Conservation (phyloP, 2,888 invertebrate genomes). For the Caenorhabditis sp. region DNA sequence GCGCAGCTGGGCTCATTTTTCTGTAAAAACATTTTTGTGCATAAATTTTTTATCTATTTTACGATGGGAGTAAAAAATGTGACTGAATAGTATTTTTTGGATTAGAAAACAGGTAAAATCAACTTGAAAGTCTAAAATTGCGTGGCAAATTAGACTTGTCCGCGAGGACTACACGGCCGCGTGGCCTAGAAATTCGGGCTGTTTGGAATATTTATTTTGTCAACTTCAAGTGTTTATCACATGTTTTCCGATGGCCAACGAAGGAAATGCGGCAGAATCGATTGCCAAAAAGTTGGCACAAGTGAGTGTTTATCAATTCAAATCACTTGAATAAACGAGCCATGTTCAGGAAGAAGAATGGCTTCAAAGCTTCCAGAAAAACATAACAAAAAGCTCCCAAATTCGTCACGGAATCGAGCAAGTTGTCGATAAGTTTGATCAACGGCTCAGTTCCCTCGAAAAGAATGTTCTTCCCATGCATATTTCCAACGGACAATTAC, state of each 20-base stretch:
- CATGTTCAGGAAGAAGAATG: conserved; percentile 77
- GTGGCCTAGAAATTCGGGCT: conserved; percentile 40
- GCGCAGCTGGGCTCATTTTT: conserved; percentile 9
- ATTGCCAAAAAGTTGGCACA: conserved; percentile 51
- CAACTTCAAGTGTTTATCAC: background rate
- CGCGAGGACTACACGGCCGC: conserved; percentile 32
- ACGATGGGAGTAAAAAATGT: background rate
- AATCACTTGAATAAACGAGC: background rate
- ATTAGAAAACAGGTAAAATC: background rate
- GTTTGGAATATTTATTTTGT: background rate
- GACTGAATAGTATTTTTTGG: background rate
- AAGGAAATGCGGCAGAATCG: conserved; percentile 33
- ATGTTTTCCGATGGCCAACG: conserved; percentile 9
- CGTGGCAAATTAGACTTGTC: conserved; percentile 33
- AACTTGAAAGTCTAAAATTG: conserved; percentile 5
- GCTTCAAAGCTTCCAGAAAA: conserved; percentile 70
- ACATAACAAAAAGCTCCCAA: conserved; percentile 66
- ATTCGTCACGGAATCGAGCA: conserved; percentile 62
- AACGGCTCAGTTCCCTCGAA: conserved; percentile 68
- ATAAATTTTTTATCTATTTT: too few species aligned
- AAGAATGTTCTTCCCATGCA: conserved; percentile 76
- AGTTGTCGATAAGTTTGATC: conserved; percentile 69
- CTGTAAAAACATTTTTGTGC: background rate
- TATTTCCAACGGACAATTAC: conserved; percentile 73
- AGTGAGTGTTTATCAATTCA: conserved; percentile 1